phyloP scores from a whole-genome alignment of 1,140 invertebrate species.

The Sminthurides bifidus region DNA sequence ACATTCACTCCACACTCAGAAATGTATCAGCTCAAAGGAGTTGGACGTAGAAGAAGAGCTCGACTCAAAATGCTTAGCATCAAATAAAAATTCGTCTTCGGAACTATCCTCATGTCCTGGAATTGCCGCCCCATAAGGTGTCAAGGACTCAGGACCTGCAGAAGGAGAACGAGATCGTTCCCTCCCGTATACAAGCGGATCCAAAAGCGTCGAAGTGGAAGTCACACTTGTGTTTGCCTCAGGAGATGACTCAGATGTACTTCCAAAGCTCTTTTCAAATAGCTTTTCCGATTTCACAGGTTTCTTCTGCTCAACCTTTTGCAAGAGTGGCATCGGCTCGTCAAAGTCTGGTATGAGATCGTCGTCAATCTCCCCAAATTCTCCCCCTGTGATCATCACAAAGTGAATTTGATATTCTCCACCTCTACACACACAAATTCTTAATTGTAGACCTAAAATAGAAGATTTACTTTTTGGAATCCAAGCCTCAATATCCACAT shows the following conservation, averaged over 20 bases:
- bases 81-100: constrained; percentile 30
- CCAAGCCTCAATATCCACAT: not conserved
- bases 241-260: too few relatives aligned
- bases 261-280: not conserved
- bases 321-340: not conserved
- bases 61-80: constrained; percentile 28
- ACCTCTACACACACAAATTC: not conserved
- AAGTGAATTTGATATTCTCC: not conserved
- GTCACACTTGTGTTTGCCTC: not conserved
- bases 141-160: constrained; percentile 20
- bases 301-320: not conserved
- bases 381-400: not conserved
- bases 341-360: not conserved
- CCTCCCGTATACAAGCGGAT: not conserved
- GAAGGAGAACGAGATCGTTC: not conserved
- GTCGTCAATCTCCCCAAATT: not conserved
- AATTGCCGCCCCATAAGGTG: constrained; percentile 8
- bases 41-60: constrained; percentile 22
- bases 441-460: not conserved
- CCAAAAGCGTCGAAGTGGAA: not conserved
- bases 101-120: constrained; percentile 15
- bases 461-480: not conserved
- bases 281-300: not conserved
- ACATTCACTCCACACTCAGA: constrained; percentile 2
- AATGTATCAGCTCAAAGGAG: constrained; percentile 20